These are phyloP conservation scores for Telmatochromis sp. DNA, from an alignment of 2,113 vertebrate species.

Conservation along the genomic window DNA sequence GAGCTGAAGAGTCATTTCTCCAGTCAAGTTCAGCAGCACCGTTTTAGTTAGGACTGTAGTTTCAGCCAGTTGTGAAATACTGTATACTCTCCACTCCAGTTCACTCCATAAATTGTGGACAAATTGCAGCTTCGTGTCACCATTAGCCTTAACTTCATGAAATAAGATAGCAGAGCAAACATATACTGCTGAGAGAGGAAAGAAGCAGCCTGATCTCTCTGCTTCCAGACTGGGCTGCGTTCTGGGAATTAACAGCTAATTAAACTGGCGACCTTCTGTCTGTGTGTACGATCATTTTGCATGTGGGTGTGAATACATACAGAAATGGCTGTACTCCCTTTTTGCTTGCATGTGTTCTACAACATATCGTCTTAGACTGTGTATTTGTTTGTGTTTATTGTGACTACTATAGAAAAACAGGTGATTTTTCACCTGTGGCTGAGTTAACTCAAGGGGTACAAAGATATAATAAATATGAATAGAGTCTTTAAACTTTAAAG, in stretches of 20 bases:
- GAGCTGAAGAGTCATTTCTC: not conserved
- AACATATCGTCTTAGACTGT: not conserved
- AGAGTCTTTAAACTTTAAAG: not conserved
- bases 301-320: not conserved
- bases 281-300: not conserved
- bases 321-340: not conserved
- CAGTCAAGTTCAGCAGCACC: not conserved
- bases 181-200: not conserved
- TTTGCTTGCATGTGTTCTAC: not conserved
- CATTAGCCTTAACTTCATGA: not conserved
- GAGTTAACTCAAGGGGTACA: not conserved
- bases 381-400: not conserved
- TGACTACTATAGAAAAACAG: not conserved
- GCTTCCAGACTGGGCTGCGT: not conserved
- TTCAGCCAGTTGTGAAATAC: not conserved
- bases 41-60: not conserved
- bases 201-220: not conserved
- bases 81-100: not conserved
- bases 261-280: slow-evolving; percentile 12
- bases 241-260: slow-evolving; percentile 2
- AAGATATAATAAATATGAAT: not conserved
- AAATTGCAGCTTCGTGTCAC: not conserved
- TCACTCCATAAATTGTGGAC: not conserved
- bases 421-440: not conserved
- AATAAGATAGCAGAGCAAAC: not conserved